Conservation (phyloP, 2,797 vertebrate species). For the Alauda arvensis region DNA sequence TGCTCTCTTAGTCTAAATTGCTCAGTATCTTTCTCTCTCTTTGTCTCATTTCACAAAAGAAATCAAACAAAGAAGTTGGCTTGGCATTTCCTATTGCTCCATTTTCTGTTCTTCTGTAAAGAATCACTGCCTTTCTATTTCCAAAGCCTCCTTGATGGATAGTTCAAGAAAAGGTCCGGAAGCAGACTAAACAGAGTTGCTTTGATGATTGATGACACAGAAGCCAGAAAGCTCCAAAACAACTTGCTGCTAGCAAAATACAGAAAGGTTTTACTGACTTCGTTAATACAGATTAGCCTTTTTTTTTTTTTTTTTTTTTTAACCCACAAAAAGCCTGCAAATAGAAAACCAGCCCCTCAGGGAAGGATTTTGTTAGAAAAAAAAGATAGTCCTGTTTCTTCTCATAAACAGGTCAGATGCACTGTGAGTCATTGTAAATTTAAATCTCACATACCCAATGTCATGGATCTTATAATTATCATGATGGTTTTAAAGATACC, state of each 20-base stretch:
- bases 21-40: background rate
- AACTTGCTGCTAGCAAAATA: background rate
- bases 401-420: background rate
- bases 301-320: background rate
- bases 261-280: background rate
- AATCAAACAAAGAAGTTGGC: background rate
- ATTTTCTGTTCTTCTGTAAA: background rate
- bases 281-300: background rate
- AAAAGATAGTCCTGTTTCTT: background rate
- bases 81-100: background rate
- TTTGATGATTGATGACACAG: background rate
- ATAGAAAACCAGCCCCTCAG: background rate
- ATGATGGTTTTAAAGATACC: background rate
- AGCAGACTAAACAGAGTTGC: background rate
- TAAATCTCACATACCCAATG: background rate
- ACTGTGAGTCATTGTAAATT: background rate
- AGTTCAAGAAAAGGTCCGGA: slow-evolving; percentile 8
- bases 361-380: background rate
- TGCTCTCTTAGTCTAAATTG: background rate
- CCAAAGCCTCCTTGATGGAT: background rate
- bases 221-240: background rate
- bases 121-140: background rate
- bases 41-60: slow-evolving; percentile 19
- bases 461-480: background rate
- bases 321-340: background rate